A percentile compares a stretch with the other conserved stretches of the same genome.
These are phyloP conservation scores for Drosophila sordidula DNA, from an alignment of 2,888 invertebrate genomes.

Conservation along the genomic window DNA sequence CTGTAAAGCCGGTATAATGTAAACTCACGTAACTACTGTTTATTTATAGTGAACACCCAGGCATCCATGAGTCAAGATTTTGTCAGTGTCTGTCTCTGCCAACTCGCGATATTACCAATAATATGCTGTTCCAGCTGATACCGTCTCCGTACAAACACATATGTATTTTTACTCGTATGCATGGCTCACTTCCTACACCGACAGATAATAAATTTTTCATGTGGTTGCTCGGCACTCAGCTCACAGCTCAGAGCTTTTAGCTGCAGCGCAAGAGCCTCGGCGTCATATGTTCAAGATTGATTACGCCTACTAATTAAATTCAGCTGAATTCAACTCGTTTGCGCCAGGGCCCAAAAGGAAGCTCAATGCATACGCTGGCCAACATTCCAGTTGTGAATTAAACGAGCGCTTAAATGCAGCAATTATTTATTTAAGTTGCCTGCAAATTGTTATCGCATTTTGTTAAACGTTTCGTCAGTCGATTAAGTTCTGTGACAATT, in stretches of 20 bases:
- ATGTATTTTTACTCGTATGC: neutral
- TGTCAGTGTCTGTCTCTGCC: too few species aligned
- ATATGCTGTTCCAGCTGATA: neutral
- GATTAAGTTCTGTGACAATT: conserved; percentile 9
- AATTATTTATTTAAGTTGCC: conserved; percentile 1
- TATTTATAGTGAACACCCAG: neutral
- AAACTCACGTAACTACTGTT: neutral
- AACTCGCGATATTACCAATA: neutral
- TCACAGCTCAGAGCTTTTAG: conserved; percentile 1
- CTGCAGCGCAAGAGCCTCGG: neutral
- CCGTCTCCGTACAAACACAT: neutral
- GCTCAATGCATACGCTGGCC: neutral
- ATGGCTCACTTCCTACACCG: conserved; percentile 23
- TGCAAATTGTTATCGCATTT: neutral
- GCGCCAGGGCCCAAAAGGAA: neutral
- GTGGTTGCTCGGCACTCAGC: conserved; percentile 6
- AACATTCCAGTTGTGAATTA: too few species aligned
- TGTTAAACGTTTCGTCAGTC: neutral
- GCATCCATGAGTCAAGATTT: neutral
- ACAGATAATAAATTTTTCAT: conserved; percentile 55
- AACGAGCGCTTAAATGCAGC: neutral
- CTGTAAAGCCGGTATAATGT: too few species aligned
- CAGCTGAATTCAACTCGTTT: conserved; percentile 26
- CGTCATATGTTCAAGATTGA: conserved; percentile 29
- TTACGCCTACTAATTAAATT: conserved; percentile 57